These are phyloP conservation scores for Oriolus oriolus DNA, from an alignment of 2,113 vertebrate species.

Conservation along the genomic window DNA sequence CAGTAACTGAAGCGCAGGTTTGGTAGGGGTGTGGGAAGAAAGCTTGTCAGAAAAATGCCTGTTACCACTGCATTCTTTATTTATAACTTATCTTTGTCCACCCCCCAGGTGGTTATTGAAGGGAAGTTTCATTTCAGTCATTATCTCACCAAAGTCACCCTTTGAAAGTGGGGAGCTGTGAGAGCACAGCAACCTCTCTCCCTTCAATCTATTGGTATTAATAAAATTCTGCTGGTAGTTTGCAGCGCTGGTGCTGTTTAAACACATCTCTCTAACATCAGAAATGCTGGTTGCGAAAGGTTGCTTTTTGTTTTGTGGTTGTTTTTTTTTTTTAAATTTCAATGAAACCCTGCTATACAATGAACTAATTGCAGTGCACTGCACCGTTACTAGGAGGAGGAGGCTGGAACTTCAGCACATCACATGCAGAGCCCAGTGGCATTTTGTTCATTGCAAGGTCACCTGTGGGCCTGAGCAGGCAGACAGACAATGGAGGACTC, in stretches of 20 bases:
- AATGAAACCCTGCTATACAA: background rate
- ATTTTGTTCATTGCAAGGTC: background rate
- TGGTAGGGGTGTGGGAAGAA: background rate
- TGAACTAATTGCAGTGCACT: background rate
- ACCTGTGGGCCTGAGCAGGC: background rate
- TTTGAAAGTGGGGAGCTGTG: background rate
- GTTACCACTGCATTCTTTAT: background rate
- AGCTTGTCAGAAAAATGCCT: background rate
- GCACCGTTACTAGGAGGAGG: background rate
- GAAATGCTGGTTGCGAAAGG: accelerated
- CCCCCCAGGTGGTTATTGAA: background rate
- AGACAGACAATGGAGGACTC: background rate
- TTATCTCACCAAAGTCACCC: background rate
- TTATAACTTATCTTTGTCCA: background rate
- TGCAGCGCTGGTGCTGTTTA: background rate
- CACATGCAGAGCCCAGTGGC: background rate
- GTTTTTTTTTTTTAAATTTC: background rate
- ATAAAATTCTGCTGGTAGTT: background rate
- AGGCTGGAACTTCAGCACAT: background rate
- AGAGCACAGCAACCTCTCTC: background rate
- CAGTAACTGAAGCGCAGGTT: accelerated
- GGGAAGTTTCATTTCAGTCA: background rate
- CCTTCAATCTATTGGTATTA: background rate
- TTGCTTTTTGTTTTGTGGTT: background rate
- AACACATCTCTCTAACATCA: background rate